These are phyloP conservation scores for Plutomurus gul DNA, from an alignment of 1,140 invertebrate species.

Conservation along the genomic window DNA sequence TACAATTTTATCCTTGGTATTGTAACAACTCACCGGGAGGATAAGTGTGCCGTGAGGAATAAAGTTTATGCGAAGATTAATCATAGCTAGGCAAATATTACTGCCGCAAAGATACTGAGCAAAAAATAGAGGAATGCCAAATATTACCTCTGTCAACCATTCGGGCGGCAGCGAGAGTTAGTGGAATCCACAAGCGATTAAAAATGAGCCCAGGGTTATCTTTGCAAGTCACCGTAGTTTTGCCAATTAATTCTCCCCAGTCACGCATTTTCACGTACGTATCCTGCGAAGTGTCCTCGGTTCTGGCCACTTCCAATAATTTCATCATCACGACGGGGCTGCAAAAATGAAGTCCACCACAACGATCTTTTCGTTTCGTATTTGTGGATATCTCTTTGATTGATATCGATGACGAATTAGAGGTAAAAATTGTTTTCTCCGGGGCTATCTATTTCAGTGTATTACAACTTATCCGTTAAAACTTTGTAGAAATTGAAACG, in stretches of 20 bases:
- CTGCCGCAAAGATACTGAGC: too few species aligned
- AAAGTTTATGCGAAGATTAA: too few species aligned
- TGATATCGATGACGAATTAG: slow-evolving; percentile 86
- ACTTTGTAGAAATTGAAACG: too few species aligned
- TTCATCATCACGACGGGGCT: slow-evolving; percentile 93
- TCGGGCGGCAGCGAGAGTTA: too few species aligned
- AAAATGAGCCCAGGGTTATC: slow-evolving; percentile 64
- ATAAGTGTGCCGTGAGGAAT: too few species aligned
- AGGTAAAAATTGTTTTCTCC: slow-evolving; percentile 76
- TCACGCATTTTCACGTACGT: slow-evolving; percentile 62
- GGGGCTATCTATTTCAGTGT: slow-evolving; percentile 68
- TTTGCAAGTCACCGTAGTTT: slow-evolving; percentile 61
- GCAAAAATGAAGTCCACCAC: slow-evolving; percentile 88
- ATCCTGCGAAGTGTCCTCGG: slow-evolving; percentile 63
- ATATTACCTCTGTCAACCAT: too few species aligned
- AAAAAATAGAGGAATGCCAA: too few species aligned
- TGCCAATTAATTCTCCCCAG: slow-evolving; percentile 65
- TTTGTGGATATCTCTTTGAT: slow-evolving; percentile 76
- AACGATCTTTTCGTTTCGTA: slow-evolving; percentile 63
- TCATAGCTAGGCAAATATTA: too few species aligned
- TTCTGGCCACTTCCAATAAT: slow-evolving; percentile 72
- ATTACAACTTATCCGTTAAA: too few species aligned
- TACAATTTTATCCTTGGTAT: too few species aligned
- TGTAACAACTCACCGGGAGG: too few species aligned
- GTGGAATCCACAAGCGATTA: slow-evolving; percentile 67